Percentiles rank a stretch among this genome's conserved stretches.
phyloP scores from a whole-genome alignment of 2,888 invertebrate species.

The Diloba caeruleocephala region DNA sequence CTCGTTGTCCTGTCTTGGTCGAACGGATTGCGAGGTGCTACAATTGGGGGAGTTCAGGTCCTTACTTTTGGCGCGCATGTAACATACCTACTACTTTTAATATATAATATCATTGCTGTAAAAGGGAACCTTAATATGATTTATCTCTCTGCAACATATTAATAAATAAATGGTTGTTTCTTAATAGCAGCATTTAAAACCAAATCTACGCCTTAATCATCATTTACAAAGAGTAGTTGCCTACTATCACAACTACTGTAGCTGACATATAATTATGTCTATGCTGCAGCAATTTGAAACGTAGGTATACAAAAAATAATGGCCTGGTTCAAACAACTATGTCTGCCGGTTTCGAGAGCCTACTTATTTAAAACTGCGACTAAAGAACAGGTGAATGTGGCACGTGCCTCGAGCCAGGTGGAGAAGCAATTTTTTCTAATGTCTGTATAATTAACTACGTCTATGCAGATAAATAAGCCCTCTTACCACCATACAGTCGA shows the following conservation, averaged over 20 bases:
- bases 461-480: conserved; percentile 54
- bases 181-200: conserved; percentile 35
- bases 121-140: too few relatives aligned
- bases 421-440: conserved; percentile 59
- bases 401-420: conserved; percentile 80
- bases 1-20: too few relatives aligned
- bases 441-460: conserved; percentile 57
- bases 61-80: too few relatives aligned
- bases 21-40: too few relatives aligned
- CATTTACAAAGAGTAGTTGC: conserved; percentile 40
- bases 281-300: conserved; percentile 51
- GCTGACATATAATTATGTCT: conserved; percentile 47
- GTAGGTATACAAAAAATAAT: conserved; percentile 67
- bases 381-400: conserved; percentile 77
- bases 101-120: too few relatives aligned
- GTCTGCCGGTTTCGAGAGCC: conserved; percentile 55
- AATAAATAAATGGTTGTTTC: conserved; percentile 21
- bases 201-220: conserved; percentile 38
- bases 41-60: too few relatives aligned
- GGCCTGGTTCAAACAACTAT: conserved; percentile 53
- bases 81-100: too few relatives aligned
- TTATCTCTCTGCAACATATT: conserved; percentile 13
- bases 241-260: conserved; percentile 38
- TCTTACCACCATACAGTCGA: conserved; percentile 6
- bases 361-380: conserved; percentile 63